Evolutionary conservation across 2,888 invertebrate species (phyloP).

Genomic region (Notodonta dromedarius): DNA sequence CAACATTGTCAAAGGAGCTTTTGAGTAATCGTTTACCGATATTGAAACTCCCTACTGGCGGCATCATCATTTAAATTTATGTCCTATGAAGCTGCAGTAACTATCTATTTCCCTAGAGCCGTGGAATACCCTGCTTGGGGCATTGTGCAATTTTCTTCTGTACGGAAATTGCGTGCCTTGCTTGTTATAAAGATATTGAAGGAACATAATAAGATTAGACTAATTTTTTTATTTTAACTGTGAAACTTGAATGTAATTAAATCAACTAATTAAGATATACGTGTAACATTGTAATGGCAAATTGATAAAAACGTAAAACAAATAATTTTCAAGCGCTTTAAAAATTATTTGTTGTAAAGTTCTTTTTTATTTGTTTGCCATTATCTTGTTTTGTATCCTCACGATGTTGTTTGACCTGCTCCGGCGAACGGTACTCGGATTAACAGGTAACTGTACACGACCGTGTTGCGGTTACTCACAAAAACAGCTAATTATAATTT

Average conservation of each 20-base stretch:
- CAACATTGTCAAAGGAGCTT: not conserved
- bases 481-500: not conserved
- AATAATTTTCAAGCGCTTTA: no score
- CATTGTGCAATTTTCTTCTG: not conserved
- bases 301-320: not conserved
- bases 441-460: conserved; percentile 27
- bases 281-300: not conserved
- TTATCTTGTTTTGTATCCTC: conserved; percentile 15
- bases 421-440: conserved; percentile 18
- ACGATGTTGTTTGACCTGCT: conserved; percentile 27
- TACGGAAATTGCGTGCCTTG: not conserved
- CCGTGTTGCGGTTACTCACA: conserved; percentile 17
- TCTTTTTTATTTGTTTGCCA: not conserved
- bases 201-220: not conserved
- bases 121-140: not conserved
- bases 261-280: not conserved
- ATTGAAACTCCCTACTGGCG: not conserved
- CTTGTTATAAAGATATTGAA: no score
- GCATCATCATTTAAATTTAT: not conserved
- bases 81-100: not conserved
- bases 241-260: no score
- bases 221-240: no score
- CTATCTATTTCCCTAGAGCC: not conserved
- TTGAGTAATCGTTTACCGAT: not conserved
- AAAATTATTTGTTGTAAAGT: not conserved